phyloP scores from a whole-genome alignment of 1,140 invertebrate species.

The Probaryconus sp. region DNA sequence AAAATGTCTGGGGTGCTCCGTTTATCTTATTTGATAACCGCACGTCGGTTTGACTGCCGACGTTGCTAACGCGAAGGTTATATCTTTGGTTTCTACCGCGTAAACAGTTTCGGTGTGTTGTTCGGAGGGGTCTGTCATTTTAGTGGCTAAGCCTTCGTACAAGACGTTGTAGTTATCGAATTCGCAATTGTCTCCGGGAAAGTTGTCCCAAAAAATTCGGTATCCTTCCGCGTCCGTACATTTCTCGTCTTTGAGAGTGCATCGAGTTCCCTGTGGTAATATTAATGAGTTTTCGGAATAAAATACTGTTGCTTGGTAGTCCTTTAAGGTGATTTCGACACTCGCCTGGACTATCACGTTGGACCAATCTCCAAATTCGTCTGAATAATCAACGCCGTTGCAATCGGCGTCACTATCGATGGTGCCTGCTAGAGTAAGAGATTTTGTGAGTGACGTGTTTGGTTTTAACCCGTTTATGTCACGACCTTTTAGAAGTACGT shows the following conservation, averaged over 20 bases:
- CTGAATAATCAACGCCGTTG: too few relatives aligned
- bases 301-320: background rate
- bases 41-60: background rate
- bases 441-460: too few relatives aligned
- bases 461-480: too few relatives aligned
- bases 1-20: conserved; percentile 9
- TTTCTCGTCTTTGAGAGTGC: background rate
- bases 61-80: background rate
- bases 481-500: too few relatives aligned
- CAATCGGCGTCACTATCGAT: too few relatives aligned
- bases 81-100: background rate
- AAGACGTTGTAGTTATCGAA: conserved; percentile 5
- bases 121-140: background rate
- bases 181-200: background rate
- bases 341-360: too few relatives aligned
- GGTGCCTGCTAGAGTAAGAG: too few relatives aligned
- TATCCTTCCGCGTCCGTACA: background rate
- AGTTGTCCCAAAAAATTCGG: background rate
- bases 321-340: background rate
- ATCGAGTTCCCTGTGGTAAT: background rate
- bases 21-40: background rate
- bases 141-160: background rate
- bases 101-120: background rate
- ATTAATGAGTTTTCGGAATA: background rate
- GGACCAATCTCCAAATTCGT: too few relatives aligned